Base-by-base conservation (phyloP, 2,797 vertebrate species). In the Aulostomus chinensis region DNA sequence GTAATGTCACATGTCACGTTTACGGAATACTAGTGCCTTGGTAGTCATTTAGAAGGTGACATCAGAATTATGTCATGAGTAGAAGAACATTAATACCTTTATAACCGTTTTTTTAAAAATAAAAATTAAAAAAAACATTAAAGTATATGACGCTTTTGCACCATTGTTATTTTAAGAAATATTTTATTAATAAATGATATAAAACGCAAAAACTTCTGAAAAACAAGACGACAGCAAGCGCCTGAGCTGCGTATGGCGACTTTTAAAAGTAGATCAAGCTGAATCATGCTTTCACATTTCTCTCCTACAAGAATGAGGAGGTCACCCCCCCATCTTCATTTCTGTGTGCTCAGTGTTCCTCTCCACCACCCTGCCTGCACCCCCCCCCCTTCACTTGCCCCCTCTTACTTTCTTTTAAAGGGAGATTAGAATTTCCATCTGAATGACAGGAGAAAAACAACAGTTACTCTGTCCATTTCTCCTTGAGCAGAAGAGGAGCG, bases 391-490 rank as follows among this genome's bases (percentile, higher is more conserved):
- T 33, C 53, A 39, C 83, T 91, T 63, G 41, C 65, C 38, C 74
- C 58, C 65, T 68, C 62, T 73, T 74, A 72, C 81, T 82, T 69
- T 81, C 76, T 86, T 85, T 81, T 82, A 90, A 87, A 91, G 86
- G 87, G 89, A 94, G 93, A 96, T 94, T 93, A 94, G 92, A 92
- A 96, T 97, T 96, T 95, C 93, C 93, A 97, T 94, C 84, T 94
- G 92, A 96, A 96, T 95, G 91, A 90, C 83, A 88, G 89, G 88
- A 93, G 91, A 91, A 89, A 95, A 94, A 95, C 91, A 94, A 93
- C 88, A 93, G 88, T 93, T 92, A 93, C 90, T 92, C 90, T 89
- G 90, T 92, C 91, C 87, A 86, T 89, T 91, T 90, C 81, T 87
- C 83, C 55, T 41, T 83, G 60, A 89, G 73, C 43, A 68, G 53